Evolutionary conservation across 2,888 invertebrate genomes (phyloP), one percentile per base, ranked within the genome.

Genomic region (Volucella zonaria): DNA sequence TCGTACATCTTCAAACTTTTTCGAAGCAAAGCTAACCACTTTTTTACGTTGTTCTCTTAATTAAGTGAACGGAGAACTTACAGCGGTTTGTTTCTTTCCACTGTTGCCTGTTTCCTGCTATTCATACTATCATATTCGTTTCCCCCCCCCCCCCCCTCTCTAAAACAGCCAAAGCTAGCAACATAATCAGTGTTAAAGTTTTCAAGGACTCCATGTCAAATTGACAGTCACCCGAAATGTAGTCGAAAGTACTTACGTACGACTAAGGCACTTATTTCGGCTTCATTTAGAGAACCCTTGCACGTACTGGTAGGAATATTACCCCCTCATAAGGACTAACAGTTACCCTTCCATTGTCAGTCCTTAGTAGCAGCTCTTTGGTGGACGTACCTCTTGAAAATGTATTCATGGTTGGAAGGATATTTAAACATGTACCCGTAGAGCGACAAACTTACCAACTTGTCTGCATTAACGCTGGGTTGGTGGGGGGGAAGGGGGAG

Each of bases 161-260:
- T 31, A 31, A 31, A 31, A 6, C 58, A 61, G 31, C 23, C 52
- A 62, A 59, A 9, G 43, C 67, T 15, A 54, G n/a, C 38, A 12
- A 54, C 6, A 43, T 52, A 59, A 54, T 49, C 43, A 58, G 31
- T 68, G 67, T 67, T 47, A 61, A 68, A 74, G 51, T 73, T 77
- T 70, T 62, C 73, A 82, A 78, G 82, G 77, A 82, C 67, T 73
- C 66, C 23, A 67, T 67, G 71, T 77, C 82, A 71, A 73, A 66
- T 71, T 73, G 71, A 82, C 66, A 82, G 66, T 77, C 67, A 31
- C 49, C 59, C 9, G 42, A 49, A 58, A 81, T 54, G 38, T 38
- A n/a, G 40, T 38, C 38, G 47, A 47, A 43, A 42, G 71, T 64
- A 45, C 52, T 71, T 56, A 59, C 45, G 42, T 23, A 3, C 4